Evolutionary conservation across 2,888 invertebrate genomes (phyloP), one percentile per base, ranked within the genome.

Genomic region (Fissipunctia ypsillon): DNA sequence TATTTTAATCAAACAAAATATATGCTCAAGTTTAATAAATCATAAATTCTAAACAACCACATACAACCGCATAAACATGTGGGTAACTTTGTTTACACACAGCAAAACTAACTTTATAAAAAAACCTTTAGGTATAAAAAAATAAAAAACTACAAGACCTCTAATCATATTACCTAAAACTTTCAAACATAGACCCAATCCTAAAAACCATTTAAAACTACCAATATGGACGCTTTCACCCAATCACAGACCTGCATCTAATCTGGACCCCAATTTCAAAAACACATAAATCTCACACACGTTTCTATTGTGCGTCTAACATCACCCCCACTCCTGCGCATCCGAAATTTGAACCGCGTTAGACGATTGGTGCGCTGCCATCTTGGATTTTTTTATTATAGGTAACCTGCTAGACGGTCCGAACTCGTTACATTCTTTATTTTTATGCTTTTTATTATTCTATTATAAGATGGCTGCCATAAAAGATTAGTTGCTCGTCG

Each of bases 271-370:
- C 67, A 79, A 72, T 69, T 65, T 71, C 31, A 59, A 68, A 82
- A 70, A 65, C 64, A 84, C 74, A 73, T 73, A 56, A 71, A 71
- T 61, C 71, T 14, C 14, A 25, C 48, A 60, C 64, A 67, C 60
- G 63, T 54, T 64, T 81, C 61, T 52, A 74, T 83, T 91, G 90
- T 93, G 89, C 86, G 84, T 94, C 94, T 93, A 94, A 92, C 84
- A 85, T 75, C 9, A 54, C 68, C 91, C 92, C 93, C 92, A 93
- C 93, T 93, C 92, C 69, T 68, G 91, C 91, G 92, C 93, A 92
- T 84, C 91, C 95, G 91, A 95, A 95, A 95, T 96, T 95, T 94
- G 93, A 95, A 94, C 88, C 84, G 89, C 87, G 93, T 94, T 94
- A 95, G 94, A 93, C 84, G 94, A 95, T 95, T 95, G 95, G 95